phyloP scores from a whole-genome alignment of 2,113 vertebrate species.

The Myodes glareolus region DNA sequence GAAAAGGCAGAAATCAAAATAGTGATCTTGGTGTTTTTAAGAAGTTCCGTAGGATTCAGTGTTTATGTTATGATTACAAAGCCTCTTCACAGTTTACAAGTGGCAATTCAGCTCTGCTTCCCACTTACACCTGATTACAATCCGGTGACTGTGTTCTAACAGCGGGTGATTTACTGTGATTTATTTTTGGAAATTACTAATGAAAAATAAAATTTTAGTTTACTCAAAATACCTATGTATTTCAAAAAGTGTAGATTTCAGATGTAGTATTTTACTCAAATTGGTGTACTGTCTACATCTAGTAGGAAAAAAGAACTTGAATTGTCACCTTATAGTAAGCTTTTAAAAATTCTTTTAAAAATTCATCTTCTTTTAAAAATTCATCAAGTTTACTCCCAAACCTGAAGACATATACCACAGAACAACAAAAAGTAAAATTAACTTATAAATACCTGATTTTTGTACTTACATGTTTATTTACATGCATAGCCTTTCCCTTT shows the following conservation, averaged over 20 bases:
- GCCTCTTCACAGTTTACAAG: constrained; percentile 72
- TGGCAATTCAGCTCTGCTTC: constrained; percentile 54
- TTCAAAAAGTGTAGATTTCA: constrained; percentile 47
- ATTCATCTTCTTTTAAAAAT: constrained; percentile 59
- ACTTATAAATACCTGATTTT: not conserved
- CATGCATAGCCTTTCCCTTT: not conserved
- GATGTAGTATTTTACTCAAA: not conserved
- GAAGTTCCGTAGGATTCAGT: constrained; percentile 63
- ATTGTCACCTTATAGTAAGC: not conserved
- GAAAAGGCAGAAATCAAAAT: constrained; percentile 61
- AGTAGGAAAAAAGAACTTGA: not conserved
- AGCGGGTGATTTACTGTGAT: not conserved
- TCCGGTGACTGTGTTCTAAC: constrained; percentile 69
- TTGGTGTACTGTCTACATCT: not conserved
- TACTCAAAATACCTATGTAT: constrained; percentile 51
- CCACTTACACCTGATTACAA: constrained; percentile 77
- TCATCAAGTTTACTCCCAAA: not conserved
- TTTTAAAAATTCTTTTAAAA: constrained; percentile 59
- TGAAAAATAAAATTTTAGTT: constrained; percentile 69
- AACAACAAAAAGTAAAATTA: constrained; percentile 24
- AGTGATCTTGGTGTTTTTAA: constrained; percentile 62
- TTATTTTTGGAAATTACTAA: constrained; percentile 69
- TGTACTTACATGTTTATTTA: not conserved
- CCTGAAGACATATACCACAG: not conserved
- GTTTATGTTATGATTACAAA: constrained; percentile 73